Percentiles rank a stretch among this genome's conserved stretches.
phyloP scores from a whole-genome alignment of 2,888 invertebrate genomes.

The Muscina levida region DNA sequence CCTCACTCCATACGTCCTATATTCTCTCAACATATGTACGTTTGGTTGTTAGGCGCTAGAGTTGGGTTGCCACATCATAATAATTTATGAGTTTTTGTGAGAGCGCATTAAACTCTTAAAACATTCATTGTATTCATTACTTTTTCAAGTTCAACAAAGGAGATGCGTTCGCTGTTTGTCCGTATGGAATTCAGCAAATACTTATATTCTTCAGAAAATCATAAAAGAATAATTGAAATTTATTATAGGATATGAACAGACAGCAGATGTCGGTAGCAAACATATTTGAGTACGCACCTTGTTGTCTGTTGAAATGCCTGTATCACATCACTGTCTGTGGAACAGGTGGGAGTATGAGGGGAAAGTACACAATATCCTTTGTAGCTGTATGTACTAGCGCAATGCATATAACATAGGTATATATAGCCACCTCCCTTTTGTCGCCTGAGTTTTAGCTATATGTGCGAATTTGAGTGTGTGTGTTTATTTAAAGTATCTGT shows the following conservation, averaged over 20 bases:
- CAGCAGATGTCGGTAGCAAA: constrained; percentile 43
- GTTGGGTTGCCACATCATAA: background rate
- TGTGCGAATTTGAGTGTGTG: too few species aligned
- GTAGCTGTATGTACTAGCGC: too few species aligned
- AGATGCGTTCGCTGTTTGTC: background rate
- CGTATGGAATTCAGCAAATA: constrained; percentile 17
- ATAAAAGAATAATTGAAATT: constrained; percentile 42
- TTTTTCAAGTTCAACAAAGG: constrained; percentile 7
- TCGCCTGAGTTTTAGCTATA: too few species aligned
- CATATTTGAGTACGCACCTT: background rate
- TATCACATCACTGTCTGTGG: too few species aligned
- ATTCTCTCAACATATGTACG: too few species aligned
- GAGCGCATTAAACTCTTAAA: background rate
- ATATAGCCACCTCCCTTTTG: too few species aligned
- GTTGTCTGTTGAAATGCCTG: too few species aligned
- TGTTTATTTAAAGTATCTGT: too few species aligned
- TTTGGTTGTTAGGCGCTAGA: background rate
- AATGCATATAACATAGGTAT: too few species aligned
- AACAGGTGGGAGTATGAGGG: too few species aligned
- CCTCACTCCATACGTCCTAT: too few species aligned
- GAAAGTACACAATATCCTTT: too few species aligned
- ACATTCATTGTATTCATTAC: background rate
- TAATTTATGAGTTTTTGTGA: background rate
- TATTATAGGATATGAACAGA: constrained; percentile 33
- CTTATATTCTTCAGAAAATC: constrained; percentile 7